phyloP scores from a whole-genome alignment of 1,140 invertebrate species.

The Muscidifurax raptorellus region DNA sequence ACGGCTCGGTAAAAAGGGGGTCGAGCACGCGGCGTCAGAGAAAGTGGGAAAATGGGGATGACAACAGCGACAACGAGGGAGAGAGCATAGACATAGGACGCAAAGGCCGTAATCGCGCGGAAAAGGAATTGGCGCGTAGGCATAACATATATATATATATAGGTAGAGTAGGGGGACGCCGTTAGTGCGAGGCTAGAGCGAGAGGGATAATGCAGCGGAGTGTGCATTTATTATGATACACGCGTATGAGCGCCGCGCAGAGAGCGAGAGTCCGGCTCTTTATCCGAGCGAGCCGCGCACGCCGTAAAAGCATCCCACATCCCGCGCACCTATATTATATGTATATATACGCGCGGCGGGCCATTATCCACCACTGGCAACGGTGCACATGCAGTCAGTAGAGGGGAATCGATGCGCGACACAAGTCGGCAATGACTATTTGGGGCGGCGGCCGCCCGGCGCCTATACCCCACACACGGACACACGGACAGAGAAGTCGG shows the following conservation, averaged over 20 bases:
- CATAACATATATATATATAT: neutral
- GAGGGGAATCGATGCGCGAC: conserved; percentile 51
- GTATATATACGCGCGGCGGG: conserved; percentile 58
- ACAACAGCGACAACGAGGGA: neutral
- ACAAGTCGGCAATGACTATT: conserved; percentile 59
- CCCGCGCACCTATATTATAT: conserved; percentile 68
- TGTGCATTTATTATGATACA: conserved; percentile 49
- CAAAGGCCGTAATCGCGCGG: conserved; percentile 41
- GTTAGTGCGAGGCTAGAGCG: neutral
- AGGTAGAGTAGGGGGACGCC: neutral
- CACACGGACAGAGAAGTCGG: conserved; percentile 25
- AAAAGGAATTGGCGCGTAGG: conserved; percentile 46
- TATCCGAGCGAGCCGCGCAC: conserved; percentile 6
- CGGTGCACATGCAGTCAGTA: conserved; percentile 24
- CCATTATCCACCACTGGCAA: conserved; percentile 48
- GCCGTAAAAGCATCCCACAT: conserved; percentile 40
- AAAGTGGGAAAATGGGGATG: neutral
- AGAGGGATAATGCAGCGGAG: conserved; percentile 36
- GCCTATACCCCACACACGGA: conserved; percentile 15
- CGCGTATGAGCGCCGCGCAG: neutral
- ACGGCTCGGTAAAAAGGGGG: neutral
- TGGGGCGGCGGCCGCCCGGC: conserved; percentile 55
- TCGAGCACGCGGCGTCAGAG: neutral
- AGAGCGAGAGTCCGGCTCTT: conserved; percentile 12
- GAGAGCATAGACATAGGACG: neutral